Evolutionary conservation across 2,888 invertebrate species (phyloP).

Genomic region (Caenorhabditis sp.): DNA sequence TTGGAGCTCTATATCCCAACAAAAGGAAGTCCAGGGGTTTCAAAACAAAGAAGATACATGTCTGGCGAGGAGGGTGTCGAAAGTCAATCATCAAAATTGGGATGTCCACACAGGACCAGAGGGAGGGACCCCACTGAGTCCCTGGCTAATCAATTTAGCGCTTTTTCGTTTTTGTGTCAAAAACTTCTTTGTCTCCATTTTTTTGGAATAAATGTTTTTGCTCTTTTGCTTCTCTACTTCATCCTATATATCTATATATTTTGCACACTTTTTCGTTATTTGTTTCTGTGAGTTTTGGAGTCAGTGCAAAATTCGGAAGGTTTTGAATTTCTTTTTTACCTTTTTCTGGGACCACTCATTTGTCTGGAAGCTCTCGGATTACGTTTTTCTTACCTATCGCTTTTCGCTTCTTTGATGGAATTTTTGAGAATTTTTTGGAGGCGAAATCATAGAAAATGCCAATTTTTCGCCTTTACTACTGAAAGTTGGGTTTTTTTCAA

Average conservation of each 20-base stretch:
- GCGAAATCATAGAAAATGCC: neutral
- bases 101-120: conserved; percentile 19
- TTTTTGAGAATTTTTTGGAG: neutral
- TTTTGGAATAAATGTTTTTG: too few relatives aligned
- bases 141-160: conserved; percentile 56
- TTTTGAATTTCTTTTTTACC: conserved; percentile 49
- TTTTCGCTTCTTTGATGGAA: conserved; percentile 21
- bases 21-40: neutral
- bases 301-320: neutral
- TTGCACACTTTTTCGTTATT: conserved; percentile 30
- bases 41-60: conserved; percentile 17
- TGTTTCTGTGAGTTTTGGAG: conserved; percentile 1
- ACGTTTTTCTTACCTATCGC: conserved; percentile 26
- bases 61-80: neutral
- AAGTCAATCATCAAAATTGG: conserved; percentile 63
- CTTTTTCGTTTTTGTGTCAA: conserved; percentile 8
- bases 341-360: too few relatives aligned
- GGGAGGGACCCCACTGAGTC: neutral
- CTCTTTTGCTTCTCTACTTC: neutral
- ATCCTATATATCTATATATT: conserved; percentile 13
- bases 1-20: neutral
- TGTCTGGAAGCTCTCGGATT: conserved; percentile 30
- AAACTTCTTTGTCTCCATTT: conserved; percentile 5
- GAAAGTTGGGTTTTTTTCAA: too few relatives aligned
- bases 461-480: too few relatives aligned